These are phyloP conservation scores for Isotomurus palustris DNA, from an alignment of 2,888 invertebrate genomes.

Conservation along the genomic window DNA sequence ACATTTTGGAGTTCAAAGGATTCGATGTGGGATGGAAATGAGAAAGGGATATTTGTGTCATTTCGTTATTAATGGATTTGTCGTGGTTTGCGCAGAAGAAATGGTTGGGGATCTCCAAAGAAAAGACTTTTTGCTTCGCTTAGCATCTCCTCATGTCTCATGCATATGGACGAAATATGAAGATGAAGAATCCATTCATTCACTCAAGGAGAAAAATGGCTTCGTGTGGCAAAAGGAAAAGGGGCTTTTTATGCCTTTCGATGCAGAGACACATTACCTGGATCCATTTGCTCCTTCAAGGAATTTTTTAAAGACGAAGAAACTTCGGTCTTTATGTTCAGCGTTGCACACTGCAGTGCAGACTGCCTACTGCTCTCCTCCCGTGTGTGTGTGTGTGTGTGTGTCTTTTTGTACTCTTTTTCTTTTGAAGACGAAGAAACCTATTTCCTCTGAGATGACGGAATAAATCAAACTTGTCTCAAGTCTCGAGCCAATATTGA, in stretches of 20 bases:
- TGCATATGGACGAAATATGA: neutral
- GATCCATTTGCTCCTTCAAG: constrained; percentile 8
- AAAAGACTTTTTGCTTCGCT: neutral
- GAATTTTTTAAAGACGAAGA: neutral
- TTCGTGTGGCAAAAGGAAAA: constrained; percentile 1
- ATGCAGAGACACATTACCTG: too few species aligned
- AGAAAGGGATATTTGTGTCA: neutral
- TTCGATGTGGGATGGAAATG: too few species aligned
- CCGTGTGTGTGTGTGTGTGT: too few species aligned
- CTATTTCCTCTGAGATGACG: neutral
- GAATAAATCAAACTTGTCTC: constrained; percentile 20
- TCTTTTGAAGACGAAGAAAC: constrained; percentile 5
- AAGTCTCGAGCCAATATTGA: constrained; percentile 17
- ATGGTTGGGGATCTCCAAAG: neutral
- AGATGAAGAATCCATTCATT: neutral
- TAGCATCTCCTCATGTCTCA: neutral
- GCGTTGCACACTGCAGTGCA: too few species aligned
- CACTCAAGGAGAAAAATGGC: neutral
- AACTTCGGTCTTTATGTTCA: constrained; percentile 7
- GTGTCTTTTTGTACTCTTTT: constrained; percentile 5
- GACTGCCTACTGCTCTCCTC: too few species aligned
- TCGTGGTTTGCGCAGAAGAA: neutral
- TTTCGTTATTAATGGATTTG: constrained; percentile 13
- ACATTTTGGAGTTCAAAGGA: too few species aligned
- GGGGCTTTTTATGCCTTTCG: constrained; percentile 16